Evolutionary conservation across 2,797 vertebrate species (phyloP).

Genomic region (Alcedo quadribrachys): DNA sequence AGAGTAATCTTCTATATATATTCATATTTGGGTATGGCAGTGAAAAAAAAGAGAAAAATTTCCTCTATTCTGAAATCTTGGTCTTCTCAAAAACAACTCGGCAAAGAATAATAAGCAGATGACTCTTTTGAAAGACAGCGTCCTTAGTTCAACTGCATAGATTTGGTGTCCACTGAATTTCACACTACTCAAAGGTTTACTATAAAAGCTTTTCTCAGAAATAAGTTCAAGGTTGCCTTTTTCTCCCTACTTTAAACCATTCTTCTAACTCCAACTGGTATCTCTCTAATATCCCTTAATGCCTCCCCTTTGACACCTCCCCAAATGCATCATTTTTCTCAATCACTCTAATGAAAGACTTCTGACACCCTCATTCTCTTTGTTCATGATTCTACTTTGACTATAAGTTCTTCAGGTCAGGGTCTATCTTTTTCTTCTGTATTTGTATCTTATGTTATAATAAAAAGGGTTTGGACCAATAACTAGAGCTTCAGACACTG

Average conservation of each 20-base stretch:
- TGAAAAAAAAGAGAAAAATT: neutral
- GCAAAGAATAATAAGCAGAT: conserved; percentile 37
- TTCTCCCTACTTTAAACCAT: conserved; percentile 46
- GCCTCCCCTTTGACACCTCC: conserved; percentile 72
- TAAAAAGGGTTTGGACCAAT: conserved; percentile 35
- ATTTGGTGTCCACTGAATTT: conserved; percentile 55
- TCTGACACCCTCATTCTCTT: conserved; percentile 52
- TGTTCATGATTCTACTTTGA: conserved; percentile 52
- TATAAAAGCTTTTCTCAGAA: conserved; percentile 65
- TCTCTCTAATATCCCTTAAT: conserved; percentile 64
- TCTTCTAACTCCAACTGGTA: conserved; percentile 58
- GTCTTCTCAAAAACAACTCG: neutral
- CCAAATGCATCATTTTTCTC: conserved; percentile 69
- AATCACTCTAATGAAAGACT: conserved; percentile 68
- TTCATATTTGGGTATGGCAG: neutral
- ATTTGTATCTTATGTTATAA: conserved; percentile 33
- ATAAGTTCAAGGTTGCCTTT: conserved; percentile 65
- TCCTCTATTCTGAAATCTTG: neutral
- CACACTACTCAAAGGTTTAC: conserved; percentile 38
- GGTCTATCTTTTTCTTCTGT: conserved; percentile 41
- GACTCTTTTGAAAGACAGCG: conserved; percentile 27
- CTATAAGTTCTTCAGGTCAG: conserved; percentile 63
- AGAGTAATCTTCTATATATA: neutral
- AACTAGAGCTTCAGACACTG: neutral
- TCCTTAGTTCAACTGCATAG: conserved; percentile 58